phyloP scores from a whole-genome alignment of 1,140 invertebrate species.

The Maconellicoccus hirsutus region DNA sequence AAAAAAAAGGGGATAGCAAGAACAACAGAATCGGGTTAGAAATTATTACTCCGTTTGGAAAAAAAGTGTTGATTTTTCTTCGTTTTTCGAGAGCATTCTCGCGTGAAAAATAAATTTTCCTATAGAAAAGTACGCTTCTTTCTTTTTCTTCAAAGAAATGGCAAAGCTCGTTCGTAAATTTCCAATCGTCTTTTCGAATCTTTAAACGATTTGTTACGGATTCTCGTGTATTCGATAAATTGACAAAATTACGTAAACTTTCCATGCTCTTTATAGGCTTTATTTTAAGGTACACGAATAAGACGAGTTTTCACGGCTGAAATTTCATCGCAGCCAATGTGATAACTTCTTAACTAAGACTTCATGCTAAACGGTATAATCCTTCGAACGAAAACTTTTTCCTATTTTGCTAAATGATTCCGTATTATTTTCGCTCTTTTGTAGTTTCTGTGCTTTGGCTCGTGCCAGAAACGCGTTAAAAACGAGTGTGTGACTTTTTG shows the following conservation, averaged over 20 bases:
- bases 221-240: conserved; percentile 5
- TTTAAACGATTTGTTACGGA: conserved; percentile 4
- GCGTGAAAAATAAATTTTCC: not conserved
- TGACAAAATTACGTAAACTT: conserved; percentile 1
- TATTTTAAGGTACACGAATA: not conserved
- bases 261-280: not conserved
- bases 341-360: not conserved
- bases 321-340: not conserved
- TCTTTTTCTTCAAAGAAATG: not conserved
- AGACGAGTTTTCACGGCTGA: not conserved
- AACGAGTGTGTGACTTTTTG: too few species aligned
- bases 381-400: not conserved
- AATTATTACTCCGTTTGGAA: not conserved
- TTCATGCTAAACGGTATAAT: not conserved
- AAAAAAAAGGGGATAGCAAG: not conserved
- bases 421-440: not conserved
- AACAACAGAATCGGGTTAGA: not conserved
- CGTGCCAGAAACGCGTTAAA: too few species aligned
- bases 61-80: conserved; percentile 9
- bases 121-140: not conserved
- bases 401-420: not conserved
- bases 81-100: not conserved
- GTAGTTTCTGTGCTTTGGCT: too few species aligned
- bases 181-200: not conserved
- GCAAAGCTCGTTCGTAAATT: not conserved